phyloP scores from a whole-genome alignment of 37 sponge, comb jelly and placozoan species.

The Tethya wilhelma region DNA sequence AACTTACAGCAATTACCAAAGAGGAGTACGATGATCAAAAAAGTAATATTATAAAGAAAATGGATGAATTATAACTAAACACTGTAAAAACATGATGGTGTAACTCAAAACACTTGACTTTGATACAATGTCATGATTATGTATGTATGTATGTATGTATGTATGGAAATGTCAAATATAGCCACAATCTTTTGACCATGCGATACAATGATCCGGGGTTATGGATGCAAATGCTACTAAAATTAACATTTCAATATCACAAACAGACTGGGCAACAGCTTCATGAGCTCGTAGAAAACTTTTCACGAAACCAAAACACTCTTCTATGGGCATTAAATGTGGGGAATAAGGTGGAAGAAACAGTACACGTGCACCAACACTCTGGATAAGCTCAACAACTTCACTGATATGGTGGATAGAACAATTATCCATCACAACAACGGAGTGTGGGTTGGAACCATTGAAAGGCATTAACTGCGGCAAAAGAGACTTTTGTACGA shows the following conservation, averaged over 20 bases:
- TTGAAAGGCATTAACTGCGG: background rate
- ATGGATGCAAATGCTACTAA: no score
- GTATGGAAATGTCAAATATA: no score
- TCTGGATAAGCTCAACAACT: background rate
- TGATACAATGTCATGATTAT: no score
- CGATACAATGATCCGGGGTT: no score
- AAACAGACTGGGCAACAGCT: background rate
- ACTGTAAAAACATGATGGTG: no score
- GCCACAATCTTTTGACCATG: no score
- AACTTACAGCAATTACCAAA: no score
- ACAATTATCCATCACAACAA: background rate
- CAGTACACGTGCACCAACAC: background rate
- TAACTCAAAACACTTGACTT: no score
- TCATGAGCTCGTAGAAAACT: background rate
- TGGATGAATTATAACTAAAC: constrained; percentile 2
- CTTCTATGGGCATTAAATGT: background rate
- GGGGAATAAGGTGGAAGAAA: background rate
- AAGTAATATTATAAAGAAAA: background rate
- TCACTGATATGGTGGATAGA: background rate
- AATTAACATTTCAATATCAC: background rate
- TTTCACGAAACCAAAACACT: background rate
- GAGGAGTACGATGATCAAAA: background rate
- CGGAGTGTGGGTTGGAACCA: background rate
- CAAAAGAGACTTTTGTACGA: background rate
- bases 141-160: no score